Base-by-base conservation (phyloP, 1,140 invertebrate genomes). In the Idris sp. region DNA sequence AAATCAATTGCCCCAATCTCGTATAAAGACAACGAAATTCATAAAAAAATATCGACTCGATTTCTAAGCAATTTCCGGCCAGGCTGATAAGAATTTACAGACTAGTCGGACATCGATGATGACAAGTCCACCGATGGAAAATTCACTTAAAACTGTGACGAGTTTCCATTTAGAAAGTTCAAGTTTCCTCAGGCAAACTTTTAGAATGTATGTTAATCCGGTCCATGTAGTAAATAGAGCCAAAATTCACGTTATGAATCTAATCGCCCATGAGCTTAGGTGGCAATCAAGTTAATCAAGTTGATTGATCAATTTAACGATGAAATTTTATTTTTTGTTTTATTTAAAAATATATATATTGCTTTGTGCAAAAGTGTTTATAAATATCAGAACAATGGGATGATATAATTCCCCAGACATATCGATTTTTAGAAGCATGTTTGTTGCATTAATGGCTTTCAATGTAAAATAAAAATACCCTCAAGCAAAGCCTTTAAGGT, bases 71-170 rank as follows among this genome's bases (percentile, higher is more conserved):
- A 53, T 40, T 40, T 51, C 46, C 31, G 19, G 6, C 3, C 3
- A 22, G 19, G 19, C 19, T 2, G 6, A 22, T 8, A 4, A 43
- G 53, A n/a, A n/a, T n/a, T n/a, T n/a, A n/a, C n/a, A 31, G 7
- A 61, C 36, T n/a, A n/a, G n/a, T n/a, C n/a, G n/a, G n/a, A 28
- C 31, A 25, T 61, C 28, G 28, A 31, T 54, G 54, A 71, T 54
- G 67, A 59, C 59, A 61, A 48, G 41, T 33, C 46, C 33, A 25
- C n/a, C 14, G 28, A 58, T n/a, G 11, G 36, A 33, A 62, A 74
- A 74, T 74, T 62, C 43, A 68, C 51, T 74, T 68, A 61, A 28
- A 49, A 68, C 46, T 53, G 62, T 41, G 40, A 58, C 54, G 65
- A 61, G 40, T 31, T 51, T 71, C 31, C 58, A 53, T 26, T 74